phyloP scores from a whole-genome alignment of 2,113 vertebrate genomes.

The Grus americana region DNA sequence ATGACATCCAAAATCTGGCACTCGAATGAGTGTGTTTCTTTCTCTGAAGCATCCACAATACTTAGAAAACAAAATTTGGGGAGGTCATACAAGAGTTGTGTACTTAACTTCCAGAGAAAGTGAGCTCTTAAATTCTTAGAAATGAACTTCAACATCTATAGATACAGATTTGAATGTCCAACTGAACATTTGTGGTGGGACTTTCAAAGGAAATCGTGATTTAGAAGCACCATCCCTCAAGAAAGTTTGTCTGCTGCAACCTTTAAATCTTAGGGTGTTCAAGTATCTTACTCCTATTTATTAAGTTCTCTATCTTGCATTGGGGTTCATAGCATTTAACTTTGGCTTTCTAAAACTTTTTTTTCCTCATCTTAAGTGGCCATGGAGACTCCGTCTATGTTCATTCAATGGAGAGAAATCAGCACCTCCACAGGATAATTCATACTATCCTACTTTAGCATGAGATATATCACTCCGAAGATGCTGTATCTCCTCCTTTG shows the following conservation, averaged over 20 bases:
- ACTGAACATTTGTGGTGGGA: background rate
- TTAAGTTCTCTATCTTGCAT: background rate
- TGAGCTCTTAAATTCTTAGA: background rate
- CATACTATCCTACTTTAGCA: background rate
- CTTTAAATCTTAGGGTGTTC: background rate
- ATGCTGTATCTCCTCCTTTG: background rate
- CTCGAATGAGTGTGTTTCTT: background rate
- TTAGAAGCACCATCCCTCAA: background rate
- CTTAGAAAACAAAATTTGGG: background rate
- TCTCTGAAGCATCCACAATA: background rate
- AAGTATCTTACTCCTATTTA: background rate
- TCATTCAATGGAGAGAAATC: background rate
- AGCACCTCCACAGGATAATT: background rate
- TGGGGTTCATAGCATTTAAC: background rate
- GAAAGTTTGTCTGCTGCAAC: background rate
- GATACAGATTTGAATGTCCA: background rate
- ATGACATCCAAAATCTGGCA: background rate
- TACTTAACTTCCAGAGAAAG: background rate
- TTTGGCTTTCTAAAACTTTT: background rate
- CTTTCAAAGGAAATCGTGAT: background rate
- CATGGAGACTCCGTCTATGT: background rate
- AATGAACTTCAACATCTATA: background rate
- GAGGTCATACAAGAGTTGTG: rapidly evolving
- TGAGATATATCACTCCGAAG: background rate
- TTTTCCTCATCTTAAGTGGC: background rate